A percentile compares a stretch with the other conserved stretches of the same genome.
Evolutionary conservation across 1,140 invertebrate species (phyloP).

Genomic region (Apis florea): DNA sequence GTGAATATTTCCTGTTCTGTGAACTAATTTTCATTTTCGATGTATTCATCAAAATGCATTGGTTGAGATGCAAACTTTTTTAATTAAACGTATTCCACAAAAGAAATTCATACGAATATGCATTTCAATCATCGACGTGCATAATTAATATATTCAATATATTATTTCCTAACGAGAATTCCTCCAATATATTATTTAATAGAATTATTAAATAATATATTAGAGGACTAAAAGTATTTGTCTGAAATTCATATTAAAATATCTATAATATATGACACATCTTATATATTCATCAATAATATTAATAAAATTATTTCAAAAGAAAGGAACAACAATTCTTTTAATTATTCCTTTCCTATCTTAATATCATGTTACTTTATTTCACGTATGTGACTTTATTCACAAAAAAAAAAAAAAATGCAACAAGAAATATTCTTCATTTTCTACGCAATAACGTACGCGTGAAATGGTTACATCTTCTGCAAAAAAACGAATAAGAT

Average conservation of each 20-base stretch:
- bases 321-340: background rate
- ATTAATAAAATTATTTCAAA: background rate
- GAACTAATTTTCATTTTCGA: background rate
- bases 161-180: no score
- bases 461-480: background rate
- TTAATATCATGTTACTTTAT: background rate
- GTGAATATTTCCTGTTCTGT: background rate
- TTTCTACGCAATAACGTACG: background rate
- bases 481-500: constrained; percentile 4
- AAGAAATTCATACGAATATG: background rate
- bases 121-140: background rate
- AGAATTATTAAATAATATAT: no score
- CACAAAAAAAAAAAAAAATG: no score
- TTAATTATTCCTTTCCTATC: background rate
- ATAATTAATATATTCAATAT: background rate
- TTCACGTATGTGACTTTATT: background rate
- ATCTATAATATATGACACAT: no score
- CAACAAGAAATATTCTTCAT: background rate
- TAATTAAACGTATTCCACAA: background rate
- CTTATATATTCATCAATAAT: no score
- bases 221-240: no score
- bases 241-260: no score
- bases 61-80: background rate
- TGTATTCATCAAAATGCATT: background rate
- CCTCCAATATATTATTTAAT: no score